Evolutionary conservation across 2,113 vertebrate genomes (phyloP).

Genomic region (Heloderma charlesbogerti): DNA sequence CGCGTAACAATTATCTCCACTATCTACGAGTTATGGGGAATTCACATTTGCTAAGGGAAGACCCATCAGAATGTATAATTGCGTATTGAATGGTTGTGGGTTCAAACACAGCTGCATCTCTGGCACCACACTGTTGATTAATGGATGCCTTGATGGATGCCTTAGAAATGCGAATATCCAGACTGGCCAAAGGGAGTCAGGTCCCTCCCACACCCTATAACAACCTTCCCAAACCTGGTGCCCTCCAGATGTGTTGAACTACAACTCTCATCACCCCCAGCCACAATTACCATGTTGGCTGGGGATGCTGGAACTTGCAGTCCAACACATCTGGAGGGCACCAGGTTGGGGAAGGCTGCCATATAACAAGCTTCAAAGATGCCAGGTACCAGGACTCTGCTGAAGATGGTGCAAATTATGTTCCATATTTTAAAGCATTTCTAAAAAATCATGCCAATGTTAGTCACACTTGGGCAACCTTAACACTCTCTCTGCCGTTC

Average conservation of each 20-base stretch:
- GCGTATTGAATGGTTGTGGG: neutral
- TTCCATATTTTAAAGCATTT: slow-evolving; percentile 27
- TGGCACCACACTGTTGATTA: neutral
- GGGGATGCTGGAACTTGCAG: too few relatives aligned
- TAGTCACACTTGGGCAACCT: slow-evolving; percentile 14
- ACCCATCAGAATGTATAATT: neutral
- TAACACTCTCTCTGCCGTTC: slow-evolving; percentile 49
- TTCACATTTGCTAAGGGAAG: neutral
- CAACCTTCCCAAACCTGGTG: too few relatives aligned
- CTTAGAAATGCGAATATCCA: neutral
- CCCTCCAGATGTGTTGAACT: too few relatives aligned
- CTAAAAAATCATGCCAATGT: slow-evolving; percentile 2
- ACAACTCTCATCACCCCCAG: too few relatives aligned
- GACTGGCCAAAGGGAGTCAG: neutral
- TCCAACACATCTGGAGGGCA: too few relatives aligned
- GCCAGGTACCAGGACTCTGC: neutral
- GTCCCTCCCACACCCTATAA: too few relatives aligned
- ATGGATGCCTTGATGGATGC: neutral
- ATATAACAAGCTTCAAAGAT: neutral
- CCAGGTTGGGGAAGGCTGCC: too few relatives aligned
- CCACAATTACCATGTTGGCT: too few relatives aligned
- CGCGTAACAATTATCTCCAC: neutral
- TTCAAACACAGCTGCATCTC: neutral
- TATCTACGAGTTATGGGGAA: too few relatives aligned
- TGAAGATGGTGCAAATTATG: neutral